phyloP scores from a whole-genome alignment of 1,140 invertebrate genomes.

The Drosophila equinoxialis region DNA sequence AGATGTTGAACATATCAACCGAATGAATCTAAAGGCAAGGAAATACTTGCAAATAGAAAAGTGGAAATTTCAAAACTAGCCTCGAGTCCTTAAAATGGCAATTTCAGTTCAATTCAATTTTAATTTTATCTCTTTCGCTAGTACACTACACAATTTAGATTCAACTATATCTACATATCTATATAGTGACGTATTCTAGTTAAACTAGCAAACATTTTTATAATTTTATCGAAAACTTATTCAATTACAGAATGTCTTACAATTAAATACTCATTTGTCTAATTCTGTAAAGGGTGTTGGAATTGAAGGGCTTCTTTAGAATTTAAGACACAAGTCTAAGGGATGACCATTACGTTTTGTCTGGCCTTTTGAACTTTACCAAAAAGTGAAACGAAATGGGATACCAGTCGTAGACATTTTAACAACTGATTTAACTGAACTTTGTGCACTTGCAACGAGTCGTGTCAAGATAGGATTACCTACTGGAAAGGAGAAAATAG shows the following conservation, averaged over 20 bases:
- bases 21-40: too few species aligned
- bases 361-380: constrained; percentile 65
- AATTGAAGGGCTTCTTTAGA: constrained; percentile 48
- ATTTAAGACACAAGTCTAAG: constrained; percentile 13
- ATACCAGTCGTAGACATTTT: constrained; percentile 45
- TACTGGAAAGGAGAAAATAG: background rate
- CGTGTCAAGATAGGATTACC: background rate
- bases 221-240: too few species aligned
- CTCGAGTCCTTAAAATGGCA: too few species aligned
- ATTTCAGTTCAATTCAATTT: too few species aligned
- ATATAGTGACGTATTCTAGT: too few species aligned
- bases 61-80: too few species aligned
- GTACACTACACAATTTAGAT: too few species aligned
- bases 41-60: too few species aligned
- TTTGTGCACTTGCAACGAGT: constrained; percentile 35
- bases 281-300: constrained; percentile 16
- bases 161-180: too few species aligned
- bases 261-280: constrained; percentile 45
- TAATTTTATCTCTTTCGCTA: too few species aligned
- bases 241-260: background rate
- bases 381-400: constrained; percentile 42
- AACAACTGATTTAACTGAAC: constrained; percentile 78
- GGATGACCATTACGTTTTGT: constrained; percentile 48
- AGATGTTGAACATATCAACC: background rate
- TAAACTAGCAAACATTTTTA: too few species aligned